Conservation (phyloP, 2,113 vertebrate genomes). For the Sphaerodactylus townsendi region DNA sequence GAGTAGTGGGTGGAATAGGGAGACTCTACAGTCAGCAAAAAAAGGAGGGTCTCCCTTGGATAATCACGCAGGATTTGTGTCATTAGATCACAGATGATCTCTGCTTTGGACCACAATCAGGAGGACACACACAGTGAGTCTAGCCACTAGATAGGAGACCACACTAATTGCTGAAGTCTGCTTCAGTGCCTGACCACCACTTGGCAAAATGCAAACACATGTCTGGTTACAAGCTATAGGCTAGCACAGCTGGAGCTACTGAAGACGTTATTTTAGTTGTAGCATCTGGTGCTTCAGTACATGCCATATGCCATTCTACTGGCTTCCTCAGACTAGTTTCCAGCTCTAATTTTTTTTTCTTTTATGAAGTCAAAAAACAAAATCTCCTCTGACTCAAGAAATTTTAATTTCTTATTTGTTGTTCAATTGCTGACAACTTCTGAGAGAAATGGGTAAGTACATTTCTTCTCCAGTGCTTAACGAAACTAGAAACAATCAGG, state of each 20-base stretch:
- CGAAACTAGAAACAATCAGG: fast-evolving
- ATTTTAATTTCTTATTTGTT: background rate
- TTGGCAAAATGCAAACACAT: conserved; percentile 31
- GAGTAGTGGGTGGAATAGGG: background rate
- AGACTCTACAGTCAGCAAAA: background rate
- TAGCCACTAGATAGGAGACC: conserved; percentile 23
- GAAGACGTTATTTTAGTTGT: conserved; percentile 26
- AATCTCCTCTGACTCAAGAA: background rate
- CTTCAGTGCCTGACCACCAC: conserved; percentile 41
- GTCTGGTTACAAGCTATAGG: conserved; percentile 43
- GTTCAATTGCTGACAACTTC: background rate
- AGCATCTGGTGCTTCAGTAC: conserved; percentile 41
- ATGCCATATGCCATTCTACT: background rate
- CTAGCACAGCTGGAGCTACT: conserved; percentile 44
- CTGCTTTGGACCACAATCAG: background rate
- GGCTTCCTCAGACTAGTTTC: conserved; percentile 15
- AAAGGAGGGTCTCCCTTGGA: background rate
- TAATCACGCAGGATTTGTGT: conserved; percentile 6
- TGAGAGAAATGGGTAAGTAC: fast-evolving
- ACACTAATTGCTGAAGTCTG: conserved; percentile 49
- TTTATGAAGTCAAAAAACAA: background rate
- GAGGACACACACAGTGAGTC: conserved; percentile 36
- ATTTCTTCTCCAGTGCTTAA: background rate
- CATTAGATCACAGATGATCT: conserved; percentile 16
- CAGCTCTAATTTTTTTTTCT: background rate